Evolutionary conservation across 2,797 vertebrate genomes (phyloP).

Genomic region (Chaenodraco wilsoni): DNA sequence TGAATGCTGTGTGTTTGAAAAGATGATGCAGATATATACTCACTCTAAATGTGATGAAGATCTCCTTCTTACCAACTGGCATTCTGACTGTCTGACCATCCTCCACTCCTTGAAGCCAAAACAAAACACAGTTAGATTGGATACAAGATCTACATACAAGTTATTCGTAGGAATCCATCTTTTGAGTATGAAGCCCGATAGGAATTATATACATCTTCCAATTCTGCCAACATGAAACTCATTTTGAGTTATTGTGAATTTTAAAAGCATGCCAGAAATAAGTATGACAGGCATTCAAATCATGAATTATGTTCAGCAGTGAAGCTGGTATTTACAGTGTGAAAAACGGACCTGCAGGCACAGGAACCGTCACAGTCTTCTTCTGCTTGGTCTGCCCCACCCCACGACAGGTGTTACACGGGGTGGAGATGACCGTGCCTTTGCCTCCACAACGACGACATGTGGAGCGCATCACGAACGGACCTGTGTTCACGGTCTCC

Average conservation of each 20-base stretch:
- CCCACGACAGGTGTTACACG: slow-evolving; percentile 89
- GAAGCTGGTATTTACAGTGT: neutral
- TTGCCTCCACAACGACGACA: slow-evolving; percentile 93
- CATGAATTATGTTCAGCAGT: no score
- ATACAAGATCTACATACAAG: neutral
- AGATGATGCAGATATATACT: slow-evolving; percentile 48
- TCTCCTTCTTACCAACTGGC: slow-evolving; percentile 95
- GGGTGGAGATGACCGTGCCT: slow-evolving; percentile 88
- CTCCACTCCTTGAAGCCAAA: slow-evolving; percentile 89
- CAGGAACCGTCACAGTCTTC: slow-evolving; percentile 91
- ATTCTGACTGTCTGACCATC: slow-evolving; percentile 97
- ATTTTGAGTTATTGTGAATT: neutral
- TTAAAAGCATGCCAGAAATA: neutral
- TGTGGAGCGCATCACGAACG: slow-evolving; percentile 97
- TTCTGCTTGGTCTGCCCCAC: slow-evolving; percentile 93
- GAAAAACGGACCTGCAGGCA: slow-evolving; percentile 91
- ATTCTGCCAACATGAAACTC: neutral
- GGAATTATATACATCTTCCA: no score
- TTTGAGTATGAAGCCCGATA: neutral
- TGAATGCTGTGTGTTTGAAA: no score
- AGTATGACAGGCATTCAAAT: no score
- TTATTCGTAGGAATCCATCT: neutral
- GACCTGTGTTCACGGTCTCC: slow-evolving; percentile 97
- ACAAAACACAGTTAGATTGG: slow-evolving; percentile 4
- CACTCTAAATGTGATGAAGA: slow-evolving; percentile 96